Percentiles rank a stretch among this genome's conserved stretches.
Conservation (phyloP, 2,797 vertebrate genomes). For the Cryptoblepharus egeriae region DNA sequence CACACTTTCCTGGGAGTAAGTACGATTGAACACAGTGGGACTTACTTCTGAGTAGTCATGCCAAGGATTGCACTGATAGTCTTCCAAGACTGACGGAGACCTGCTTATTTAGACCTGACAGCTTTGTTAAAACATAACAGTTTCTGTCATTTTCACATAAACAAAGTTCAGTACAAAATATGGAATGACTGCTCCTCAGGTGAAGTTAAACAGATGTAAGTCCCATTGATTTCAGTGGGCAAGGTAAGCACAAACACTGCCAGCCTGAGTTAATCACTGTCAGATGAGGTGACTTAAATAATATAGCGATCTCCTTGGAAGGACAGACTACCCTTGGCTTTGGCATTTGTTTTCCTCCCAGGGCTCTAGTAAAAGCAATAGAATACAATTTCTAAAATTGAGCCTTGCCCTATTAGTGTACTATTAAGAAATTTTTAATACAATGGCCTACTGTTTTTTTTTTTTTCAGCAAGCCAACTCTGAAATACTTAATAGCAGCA, state of each 20-base stretch:
- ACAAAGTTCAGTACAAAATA: neutral
- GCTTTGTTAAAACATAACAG: neutral
- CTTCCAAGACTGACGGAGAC: no score
- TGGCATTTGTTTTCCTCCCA: neutral
- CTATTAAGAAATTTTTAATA: neutral
- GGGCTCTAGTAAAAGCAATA: slow-evolving; percentile 3
- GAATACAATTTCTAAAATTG: neutral
- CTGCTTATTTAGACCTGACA: neutral
- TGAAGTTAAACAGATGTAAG: slow-evolving; percentile 1
- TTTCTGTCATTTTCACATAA: neutral
- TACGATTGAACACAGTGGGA: no score
- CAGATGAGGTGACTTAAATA: neutral
- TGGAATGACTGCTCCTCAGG: neutral
- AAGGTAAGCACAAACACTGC: neutral
- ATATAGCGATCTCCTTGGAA: neutral
- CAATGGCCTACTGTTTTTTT: no score
- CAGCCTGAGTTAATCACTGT: neutral
- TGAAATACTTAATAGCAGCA: no score
- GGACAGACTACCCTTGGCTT: neutral
- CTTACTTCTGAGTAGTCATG: no score
- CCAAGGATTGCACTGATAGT: no score
- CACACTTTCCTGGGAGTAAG: no score
- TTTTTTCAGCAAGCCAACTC: no score
- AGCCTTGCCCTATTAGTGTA: neutral
- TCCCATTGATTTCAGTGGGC: neutral